A percentile compares a stretch with the other conserved stretches of the same genome.
phyloP scores from a whole-genome alignment of 2,797 vertebrate species.

The Adelosebastes latens region DNA sequence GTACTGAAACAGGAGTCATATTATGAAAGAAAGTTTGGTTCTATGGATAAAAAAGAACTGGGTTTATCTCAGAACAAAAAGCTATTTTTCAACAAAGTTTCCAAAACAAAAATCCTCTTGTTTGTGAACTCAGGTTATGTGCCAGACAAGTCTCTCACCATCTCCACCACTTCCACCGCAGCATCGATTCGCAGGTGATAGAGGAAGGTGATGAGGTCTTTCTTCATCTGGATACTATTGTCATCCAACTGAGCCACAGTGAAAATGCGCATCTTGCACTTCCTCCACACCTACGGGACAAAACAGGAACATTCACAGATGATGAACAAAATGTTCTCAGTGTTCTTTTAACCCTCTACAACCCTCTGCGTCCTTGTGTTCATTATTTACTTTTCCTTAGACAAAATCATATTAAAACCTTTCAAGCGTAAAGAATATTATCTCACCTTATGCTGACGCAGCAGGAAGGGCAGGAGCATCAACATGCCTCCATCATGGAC shows the following conservation, averaged over 20 bases:
- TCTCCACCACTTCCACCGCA: conserved; percentile 96
- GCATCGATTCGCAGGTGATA: conserved; percentile 96
- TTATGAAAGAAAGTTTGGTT: not conserved
- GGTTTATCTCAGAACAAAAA: not conserved
- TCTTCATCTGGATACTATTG: conserved; percentile 99
- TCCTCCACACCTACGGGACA: conserved; percentile 92
- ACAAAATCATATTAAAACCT: not conserved
- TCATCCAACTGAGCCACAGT: conserved; percentile 99
- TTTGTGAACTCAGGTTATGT: not conserved
- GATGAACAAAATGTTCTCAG: not conserved
- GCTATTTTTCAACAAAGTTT: not conserved
- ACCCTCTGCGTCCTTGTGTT: not conserved
- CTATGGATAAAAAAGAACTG: not conserved
- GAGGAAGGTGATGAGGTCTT: conserved; percentile 95
- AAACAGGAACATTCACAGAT: conserved; percentile 11
- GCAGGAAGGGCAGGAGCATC: conserved; percentile 97
- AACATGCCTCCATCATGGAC: conserved; percentile 98
- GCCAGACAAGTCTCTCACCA: conserved; percentile 85
- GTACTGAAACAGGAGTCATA: not conserved
- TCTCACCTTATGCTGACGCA: conserved; percentile 95
- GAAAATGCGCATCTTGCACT: conserved; percentile 99
- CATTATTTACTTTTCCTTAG: not conserved
- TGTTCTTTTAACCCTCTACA: not conserved
- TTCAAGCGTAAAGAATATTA: not conserved
- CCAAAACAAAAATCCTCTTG: not conserved